Percentiles rank a stretch among this genome's conserved stretches.
These are phyloP conservation scores for Takifugu ocellatus DNA, from an alignment of 2,797 vertebrate species.

Conservation along the genomic window DNA sequence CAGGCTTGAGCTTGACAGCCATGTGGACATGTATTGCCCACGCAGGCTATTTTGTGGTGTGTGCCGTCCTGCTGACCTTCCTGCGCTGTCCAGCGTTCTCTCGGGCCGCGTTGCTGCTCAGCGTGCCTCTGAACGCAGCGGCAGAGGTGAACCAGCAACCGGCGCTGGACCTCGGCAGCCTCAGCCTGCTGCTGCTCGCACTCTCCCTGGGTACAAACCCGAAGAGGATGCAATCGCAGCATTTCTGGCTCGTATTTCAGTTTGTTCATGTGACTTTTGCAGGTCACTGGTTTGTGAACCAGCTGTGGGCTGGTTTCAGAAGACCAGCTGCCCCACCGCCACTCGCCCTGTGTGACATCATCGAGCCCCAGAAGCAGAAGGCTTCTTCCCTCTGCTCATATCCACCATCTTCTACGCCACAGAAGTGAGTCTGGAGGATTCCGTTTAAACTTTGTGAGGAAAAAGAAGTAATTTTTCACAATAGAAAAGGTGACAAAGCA, in stretches of 20 bases:
- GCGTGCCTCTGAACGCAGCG: conserved; percentile 69
- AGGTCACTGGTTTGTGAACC: conserved; percentile 75
- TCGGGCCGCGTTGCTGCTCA: conserved; percentile 70
- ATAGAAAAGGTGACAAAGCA: too few relatives aligned
- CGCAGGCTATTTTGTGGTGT: conserved; percentile 71
- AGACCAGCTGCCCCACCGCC: not conserved
- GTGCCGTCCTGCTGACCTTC: conserved; percentile 75
- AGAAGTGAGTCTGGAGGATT: conserved; percentile 62
- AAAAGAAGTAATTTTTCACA: not conserved
- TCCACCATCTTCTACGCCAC: conserved; percentile 71
- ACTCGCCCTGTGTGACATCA: conserved; percentile 6
- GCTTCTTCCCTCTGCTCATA: conserved; percentile 2
- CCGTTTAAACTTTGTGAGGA: not conserved
- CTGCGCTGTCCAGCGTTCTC: conserved; percentile 69
- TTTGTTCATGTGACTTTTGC: not conserved
- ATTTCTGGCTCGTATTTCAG: not conserved
- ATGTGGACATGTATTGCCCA: conserved; percentile 76
- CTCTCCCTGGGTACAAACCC: conserved; percentile 65
- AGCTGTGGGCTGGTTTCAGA: conserved; percentile 19
- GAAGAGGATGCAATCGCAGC: not conserved
- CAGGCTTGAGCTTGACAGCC: conserved; percentile 74
- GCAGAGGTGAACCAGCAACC: conserved; percentile 76
- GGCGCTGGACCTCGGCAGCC: conserved; percentile 70
- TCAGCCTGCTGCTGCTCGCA: conserved; percentile 65
- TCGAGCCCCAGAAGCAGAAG: conserved; percentile 28